phyloP scores from a whole-genome alignment of 30 jellyfish, hydroid and myxozoan genomes.

The Hydra vulgaris region DNA sequence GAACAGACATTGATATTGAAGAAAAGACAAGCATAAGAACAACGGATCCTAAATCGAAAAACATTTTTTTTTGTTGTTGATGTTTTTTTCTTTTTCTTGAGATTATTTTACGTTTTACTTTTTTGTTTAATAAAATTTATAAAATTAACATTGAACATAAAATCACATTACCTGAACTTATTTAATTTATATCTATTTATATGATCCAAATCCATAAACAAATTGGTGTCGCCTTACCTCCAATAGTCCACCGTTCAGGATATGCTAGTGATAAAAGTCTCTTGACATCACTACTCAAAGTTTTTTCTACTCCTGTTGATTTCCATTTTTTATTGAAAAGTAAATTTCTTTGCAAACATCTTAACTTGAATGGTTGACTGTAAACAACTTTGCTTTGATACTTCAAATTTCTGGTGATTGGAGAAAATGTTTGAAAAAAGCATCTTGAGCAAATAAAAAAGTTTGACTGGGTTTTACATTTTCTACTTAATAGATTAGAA shows the following conservation, averaged over 20 bases:
- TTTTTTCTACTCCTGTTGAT: slow-evolving; percentile 8
- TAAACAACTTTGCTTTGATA: not conserved
- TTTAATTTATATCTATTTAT: too few relatives aligned
- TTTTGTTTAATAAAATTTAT: too few relatives aligned
- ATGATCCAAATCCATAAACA: too few relatives aligned
- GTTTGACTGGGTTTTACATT: not conserved
- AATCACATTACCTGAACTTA: too few relatives aligned
- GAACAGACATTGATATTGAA: slow-evolving; percentile 88
- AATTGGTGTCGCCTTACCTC: too few relatives aligned
- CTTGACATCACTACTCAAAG: not conserved
- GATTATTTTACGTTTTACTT: not conserved
- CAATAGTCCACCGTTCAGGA: slow-evolving; percentile 42
- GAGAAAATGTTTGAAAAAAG: not conserved
- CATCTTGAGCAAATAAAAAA: not conserved
- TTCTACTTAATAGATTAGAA: not conserved
- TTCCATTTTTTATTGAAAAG: not conserved
- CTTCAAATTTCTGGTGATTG: not conserved
- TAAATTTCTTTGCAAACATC: not conserved
- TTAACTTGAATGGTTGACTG: not conserved
- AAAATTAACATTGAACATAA: too few relatives aligned
- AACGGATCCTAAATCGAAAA: slow-evolving; percentile 61
- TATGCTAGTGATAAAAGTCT: slow-evolving; percentile 34
- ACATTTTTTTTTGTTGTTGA: not conserved
- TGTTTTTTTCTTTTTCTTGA: not conserved
- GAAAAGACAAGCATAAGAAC: slow-evolving; percentile 65